Evolutionary conservation across 2,888 invertebrate genomes (phyloP).

Genomic region (Xestia ashworthii): DNA sequence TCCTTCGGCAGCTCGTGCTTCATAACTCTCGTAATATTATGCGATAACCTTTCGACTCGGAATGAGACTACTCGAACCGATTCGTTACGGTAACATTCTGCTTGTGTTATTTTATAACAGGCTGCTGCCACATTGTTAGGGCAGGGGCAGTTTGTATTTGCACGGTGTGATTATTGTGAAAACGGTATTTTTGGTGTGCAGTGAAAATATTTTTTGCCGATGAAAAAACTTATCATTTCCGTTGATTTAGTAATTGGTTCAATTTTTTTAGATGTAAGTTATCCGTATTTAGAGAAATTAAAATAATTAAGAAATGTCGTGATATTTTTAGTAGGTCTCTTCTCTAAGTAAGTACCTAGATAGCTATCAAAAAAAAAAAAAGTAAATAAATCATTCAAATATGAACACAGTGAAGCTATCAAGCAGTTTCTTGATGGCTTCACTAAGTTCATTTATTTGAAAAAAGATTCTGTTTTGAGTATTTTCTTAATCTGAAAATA

Average conservation of each 20-base stretch:
- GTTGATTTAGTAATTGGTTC: neutral
- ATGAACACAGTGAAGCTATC: no score
- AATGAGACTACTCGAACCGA: constrained; percentile 53
- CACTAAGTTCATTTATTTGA: no score
- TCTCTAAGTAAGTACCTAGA: no score
- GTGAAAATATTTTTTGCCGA: neutral
- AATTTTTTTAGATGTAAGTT: neutral
- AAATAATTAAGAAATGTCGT: neutral
- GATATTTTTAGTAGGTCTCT: neutral
- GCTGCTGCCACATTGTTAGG: constrained; percentile 25
- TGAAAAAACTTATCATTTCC: neutral
- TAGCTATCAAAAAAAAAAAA: no score
- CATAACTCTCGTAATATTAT: constrained; percentile 47
- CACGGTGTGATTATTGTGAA: neutral
- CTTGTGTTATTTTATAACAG: constrained; percentile 61
- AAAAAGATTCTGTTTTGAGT: neutral
- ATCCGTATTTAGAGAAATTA: neutral
- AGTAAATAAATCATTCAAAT: no score
- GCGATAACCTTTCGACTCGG: constrained; percentile 65
- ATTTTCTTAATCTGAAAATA: neutral
- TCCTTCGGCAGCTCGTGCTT: constrained; percentile 15
- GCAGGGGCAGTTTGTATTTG: constrained; percentile 22
- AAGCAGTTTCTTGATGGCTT: no score
- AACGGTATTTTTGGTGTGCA: no score
- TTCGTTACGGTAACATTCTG: constrained; percentile 66